Evolutionary conservation across 2,797 vertebrate species (phyloP).

Genomic region (Liparis tanakae): DNA sequence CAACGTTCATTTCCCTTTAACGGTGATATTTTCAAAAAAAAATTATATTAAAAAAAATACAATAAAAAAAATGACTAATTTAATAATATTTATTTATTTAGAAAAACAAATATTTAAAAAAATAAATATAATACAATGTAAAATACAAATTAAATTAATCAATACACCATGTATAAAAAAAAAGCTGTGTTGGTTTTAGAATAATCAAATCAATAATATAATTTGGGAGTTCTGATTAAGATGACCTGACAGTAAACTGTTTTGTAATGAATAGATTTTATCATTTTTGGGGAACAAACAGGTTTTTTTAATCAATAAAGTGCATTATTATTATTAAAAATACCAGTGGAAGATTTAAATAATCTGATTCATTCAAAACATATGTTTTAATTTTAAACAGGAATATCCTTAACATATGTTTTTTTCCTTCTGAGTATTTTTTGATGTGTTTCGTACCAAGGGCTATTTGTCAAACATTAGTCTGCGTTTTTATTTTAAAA

Average conservation of each 20-base stretch:
- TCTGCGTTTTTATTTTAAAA: conserved; percentile 52
- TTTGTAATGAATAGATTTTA: background rate
- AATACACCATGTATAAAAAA: background rate
- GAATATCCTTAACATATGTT: background rate
- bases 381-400: background rate
- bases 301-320: background rate
- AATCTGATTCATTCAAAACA: no score
- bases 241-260: background rate
- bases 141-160: background rate
- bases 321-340: background rate
- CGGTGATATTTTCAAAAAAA: conserved; percentile 38
- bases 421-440: background rate
- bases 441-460: background rate
- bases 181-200: no score
- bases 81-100: background rate
- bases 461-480: background rate
- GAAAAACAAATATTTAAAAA: background rate
- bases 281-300: background rate
- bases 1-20: background rate
- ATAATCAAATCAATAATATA: background rate
- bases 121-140: background rate
- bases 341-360: no score
- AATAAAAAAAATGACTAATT: no score
- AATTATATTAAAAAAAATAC: background rate
- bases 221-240: no score